Conservation (phyloP, 92 coral and sea anemone species). For the Phenganax subtilis region DNA sequence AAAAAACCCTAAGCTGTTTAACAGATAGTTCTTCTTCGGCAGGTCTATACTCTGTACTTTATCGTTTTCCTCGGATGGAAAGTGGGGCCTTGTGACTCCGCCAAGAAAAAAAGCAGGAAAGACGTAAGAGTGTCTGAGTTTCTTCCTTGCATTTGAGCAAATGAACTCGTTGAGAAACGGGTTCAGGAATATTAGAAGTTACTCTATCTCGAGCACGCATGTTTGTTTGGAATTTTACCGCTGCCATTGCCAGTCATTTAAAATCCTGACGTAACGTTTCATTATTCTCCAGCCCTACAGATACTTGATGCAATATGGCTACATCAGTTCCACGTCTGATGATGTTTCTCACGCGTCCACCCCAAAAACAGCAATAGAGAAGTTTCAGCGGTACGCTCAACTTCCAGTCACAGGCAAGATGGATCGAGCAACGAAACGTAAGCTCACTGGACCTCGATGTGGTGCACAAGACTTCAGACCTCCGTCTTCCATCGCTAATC, state of each 20-base stretch:
- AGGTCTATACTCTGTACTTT: background rate
- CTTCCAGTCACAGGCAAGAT: conserved; percentile 32
- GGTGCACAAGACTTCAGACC: conserved; percentile 23
- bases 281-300: conserved; percentile 3
- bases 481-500: background rate
- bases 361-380: conserved; percentile 3
- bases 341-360: background rate
- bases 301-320: conserved; percentile 10
- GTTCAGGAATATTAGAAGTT: too few relatives aligned
- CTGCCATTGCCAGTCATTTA: too few relatives aligned
- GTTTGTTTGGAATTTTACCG: too few relatives aligned
- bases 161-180: too few relatives aligned
- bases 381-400: conserved; percentile 25
- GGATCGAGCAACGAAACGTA: conserved; percentile 28
- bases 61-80: background rate
- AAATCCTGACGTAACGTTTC: background rate
- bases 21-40: too few relatives aligned
- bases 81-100: background rate
- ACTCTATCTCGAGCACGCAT: too few relatives aligned
- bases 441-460: conserved; percentile 39
- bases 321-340: conserved; percentile 18
- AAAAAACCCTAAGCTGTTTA: too few relatives aligned
- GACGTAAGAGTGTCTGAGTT: background rate
- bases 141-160: too few relatives aligned
- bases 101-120: background rate